Evolutionary conservation across 2,113 vertebrate species (phyloP).

Genomic region (Megaptera novaeangliae): DNA sequence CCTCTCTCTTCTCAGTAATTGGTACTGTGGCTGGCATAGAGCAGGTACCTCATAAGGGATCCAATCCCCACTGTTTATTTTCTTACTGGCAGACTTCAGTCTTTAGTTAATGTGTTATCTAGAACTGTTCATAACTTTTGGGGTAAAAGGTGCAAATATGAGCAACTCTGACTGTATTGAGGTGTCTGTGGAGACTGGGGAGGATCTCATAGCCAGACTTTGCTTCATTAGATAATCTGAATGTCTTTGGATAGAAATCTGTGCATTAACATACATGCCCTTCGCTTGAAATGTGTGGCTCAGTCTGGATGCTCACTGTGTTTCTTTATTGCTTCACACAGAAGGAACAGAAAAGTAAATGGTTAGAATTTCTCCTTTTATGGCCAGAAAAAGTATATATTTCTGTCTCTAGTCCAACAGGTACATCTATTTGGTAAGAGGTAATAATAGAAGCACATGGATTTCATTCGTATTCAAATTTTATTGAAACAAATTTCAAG

Average conservation of each 20-base stretch:
- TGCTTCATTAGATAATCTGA: neutral
- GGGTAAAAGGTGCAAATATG: neutral
- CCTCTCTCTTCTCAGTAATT: neutral
- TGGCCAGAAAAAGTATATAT: neutral
- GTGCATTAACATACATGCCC: neutral
- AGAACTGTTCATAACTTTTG: neutral
- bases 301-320: neutral
- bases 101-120: neutral
- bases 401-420: neutral
- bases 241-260: neutral
- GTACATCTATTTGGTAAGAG: neutral
- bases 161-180: neutral
- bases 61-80: neutral
- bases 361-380: neutral
- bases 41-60: neutral
- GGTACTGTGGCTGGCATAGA: neutral
- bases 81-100: neutral
- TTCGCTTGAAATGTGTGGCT: neutral
- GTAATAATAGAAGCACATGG: neutral
- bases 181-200: neutral
- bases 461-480: constrained; percentile 24
- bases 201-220: neutral
- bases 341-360: neutral
- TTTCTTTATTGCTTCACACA: neutral
- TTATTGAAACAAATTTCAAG: neutral